Percentiles rank a stretch among this genome's conserved stretches.
Conservation (phyloP, 2,113 vertebrate species). For the Tonatia bakeri region DNA sequence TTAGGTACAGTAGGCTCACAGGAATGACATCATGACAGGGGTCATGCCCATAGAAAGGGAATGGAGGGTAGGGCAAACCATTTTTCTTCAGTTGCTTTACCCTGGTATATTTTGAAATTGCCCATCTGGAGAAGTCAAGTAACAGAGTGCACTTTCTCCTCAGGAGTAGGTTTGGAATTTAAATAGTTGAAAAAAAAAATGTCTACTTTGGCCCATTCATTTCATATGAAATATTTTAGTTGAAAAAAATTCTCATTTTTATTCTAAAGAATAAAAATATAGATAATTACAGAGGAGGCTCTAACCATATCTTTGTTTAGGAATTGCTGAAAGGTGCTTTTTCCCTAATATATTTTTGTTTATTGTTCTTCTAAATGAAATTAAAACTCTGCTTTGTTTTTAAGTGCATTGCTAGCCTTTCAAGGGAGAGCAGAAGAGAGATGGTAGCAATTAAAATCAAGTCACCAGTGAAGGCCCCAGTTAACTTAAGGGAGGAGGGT, state of each 20-base stretch:
- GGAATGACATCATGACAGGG: neutral
- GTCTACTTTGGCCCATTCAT: neutral
- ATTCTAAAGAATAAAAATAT: constrained; percentile 45
- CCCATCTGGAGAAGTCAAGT: neutral
- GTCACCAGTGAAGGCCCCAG: constrained; percentile 41
- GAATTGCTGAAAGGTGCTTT: neutral
- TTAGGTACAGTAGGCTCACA: neutral
- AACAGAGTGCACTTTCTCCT: neutral
- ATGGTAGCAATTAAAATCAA: constrained; percentile 76
- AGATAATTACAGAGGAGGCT: neutral
- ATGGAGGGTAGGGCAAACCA: neutral
- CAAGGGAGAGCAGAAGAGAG: constrained; percentile 39
- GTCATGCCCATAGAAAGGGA: neutral
- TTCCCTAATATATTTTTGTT: neutral
- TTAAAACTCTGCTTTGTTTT: neutral
- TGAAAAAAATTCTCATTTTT: constrained; percentile 37
- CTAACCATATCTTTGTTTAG: neutral
- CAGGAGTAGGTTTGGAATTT: neutral
- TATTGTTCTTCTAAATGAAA: neutral
- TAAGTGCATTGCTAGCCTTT: neutral
- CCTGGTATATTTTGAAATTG: neutral
- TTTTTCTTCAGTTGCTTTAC: neutral
- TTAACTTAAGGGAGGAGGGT: constrained; percentile 60
- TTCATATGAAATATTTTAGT: neutral
- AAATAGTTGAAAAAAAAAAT: neutral